Percentiles rank a stretch among this genome's conserved stretches.
Evolutionary conservation across 2,888 invertebrate genomes (phyloP).

Genomic region (Tineola bisselliella): DNA sequence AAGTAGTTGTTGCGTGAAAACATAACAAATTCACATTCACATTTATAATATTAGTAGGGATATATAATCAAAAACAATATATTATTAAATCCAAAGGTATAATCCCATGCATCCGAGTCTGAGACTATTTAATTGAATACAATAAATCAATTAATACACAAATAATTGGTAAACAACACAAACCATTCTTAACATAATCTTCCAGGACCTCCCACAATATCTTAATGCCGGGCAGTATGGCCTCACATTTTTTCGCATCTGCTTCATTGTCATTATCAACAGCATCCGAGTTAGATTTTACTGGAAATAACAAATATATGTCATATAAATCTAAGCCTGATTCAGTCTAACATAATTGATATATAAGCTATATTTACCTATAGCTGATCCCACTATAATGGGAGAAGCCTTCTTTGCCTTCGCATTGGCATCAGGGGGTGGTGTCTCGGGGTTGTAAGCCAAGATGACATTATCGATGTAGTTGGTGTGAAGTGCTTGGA

Average conservation of each 20-base stretch:
- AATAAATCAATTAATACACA: too few relatives aligned
- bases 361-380: conserved; percentile 17
- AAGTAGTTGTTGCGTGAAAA: too few relatives aligned
- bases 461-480: conserved; percentile 85
- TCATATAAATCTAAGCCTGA: too few relatives aligned
- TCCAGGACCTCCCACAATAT: conserved; percentile 83
- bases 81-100: too few relatives aligned
- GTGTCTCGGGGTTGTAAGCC: conserved; percentile 72
- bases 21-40: too few relatives aligned
- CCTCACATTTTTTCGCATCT: conserved; percentile 57
- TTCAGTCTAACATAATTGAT: too few relatives aligned
- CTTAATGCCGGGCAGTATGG: conserved; percentile 72
- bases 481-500: conserved; percentile 74
- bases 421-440: conserved; percentile 22
- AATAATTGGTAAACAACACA: too few relatives aligned
- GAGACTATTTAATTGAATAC: too few relatives aligned
- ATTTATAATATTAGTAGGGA: too few relatives aligned
- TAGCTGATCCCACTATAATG: conserved; percentile 37
- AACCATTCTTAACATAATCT: conserved; percentile 76
- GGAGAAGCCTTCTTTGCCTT: conserved; percentile 31
- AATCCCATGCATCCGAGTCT: too few relatives aligned
- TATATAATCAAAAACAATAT: too few relatives aligned
- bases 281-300: not conserved
- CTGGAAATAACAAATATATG: not conserved
- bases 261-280: conserved; percentile 58